phyloP scores from a whole-genome alignment of 2,888 invertebrate genomes.

The Antheraea assamensis region DNA sequence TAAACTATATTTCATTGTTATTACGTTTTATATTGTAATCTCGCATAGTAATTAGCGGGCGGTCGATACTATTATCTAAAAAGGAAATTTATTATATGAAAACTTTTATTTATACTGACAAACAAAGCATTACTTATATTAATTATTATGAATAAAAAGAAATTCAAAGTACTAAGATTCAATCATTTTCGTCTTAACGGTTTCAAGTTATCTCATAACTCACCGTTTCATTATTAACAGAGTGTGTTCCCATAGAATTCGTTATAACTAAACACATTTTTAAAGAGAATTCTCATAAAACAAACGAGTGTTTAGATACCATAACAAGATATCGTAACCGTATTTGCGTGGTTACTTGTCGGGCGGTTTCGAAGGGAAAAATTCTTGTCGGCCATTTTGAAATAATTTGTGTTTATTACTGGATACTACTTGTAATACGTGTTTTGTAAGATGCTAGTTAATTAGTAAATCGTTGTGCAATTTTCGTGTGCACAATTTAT shows the following conservation, averaged over 20 bases:
- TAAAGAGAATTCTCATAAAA: background rate
- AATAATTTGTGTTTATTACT: background rate
- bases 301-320: slow-evolving; percentile 1
- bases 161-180: background rate
- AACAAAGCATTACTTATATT: background rate
- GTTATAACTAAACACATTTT: background rate
- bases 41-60: too few relatives aligned
- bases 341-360: background rate
- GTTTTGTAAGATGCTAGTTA: background rate
- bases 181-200: background rate
- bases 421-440: background rate
- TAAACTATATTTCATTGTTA: too few relatives aligned
- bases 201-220: background rate
- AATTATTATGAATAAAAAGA: background rate
- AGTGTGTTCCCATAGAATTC: background rate
- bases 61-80: too few relatives aligned
- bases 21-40: too few relatives aligned
- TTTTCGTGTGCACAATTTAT: background rate
- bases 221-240: background rate
- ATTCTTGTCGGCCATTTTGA: background rate
- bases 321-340: slow-evolving; percentile 6
- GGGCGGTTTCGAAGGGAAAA: background rate
- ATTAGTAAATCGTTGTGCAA: background rate
- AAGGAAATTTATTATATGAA: too few relatives aligned
- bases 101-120: background rate